Percentiles rank a stretch among this genome's conserved stretches.
Evolutionary conservation across 2,888 invertebrate genomes (phyloP).

Genomic region (Dichetophora obliterata): DNA sequence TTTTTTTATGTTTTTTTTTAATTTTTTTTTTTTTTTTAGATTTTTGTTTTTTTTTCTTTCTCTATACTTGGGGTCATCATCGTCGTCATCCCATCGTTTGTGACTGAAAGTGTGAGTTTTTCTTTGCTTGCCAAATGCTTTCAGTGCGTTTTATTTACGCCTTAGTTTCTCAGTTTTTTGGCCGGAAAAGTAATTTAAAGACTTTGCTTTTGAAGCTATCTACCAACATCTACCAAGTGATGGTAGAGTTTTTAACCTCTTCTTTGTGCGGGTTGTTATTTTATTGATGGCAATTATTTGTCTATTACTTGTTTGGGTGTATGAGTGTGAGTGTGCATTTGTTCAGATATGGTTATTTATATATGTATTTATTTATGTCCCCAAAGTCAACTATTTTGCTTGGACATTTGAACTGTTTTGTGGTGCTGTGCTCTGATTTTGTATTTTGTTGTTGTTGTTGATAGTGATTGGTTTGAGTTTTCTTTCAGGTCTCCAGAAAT

Average conservation of each 20-base stretch:
- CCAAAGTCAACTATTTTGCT: slow-evolving; percentile 26
- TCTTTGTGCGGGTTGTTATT: slow-evolving; percentile 40
- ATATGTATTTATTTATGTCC: slow-evolving; percentile 26
- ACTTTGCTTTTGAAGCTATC: slow-evolving; percentile 24
- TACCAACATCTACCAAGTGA: slow-evolving; percentile 5
- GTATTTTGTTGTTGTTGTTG: slow-evolving; percentile 50
- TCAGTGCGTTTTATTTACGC: background rate
- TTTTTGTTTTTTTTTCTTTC: background rate
- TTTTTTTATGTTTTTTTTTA: background rate
- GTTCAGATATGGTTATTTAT: slow-evolving; percentile 3
- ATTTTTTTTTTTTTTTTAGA: slow-evolving; percentile 11
- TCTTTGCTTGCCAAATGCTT: slow-evolving; percentile 20
- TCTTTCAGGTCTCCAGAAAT: background rate
- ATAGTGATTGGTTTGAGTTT: slow-evolving; percentile 57
- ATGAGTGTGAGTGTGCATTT: slow-evolving; percentile 29
- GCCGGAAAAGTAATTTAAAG: slow-evolving; percentile 38
- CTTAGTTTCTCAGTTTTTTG: background rate
- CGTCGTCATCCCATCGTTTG: background rate
- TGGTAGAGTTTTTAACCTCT: background rate
- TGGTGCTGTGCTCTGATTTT: background rate
- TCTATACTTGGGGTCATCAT: slow-evolving; percentile 1
- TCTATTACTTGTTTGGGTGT: slow-evolving; percentile 57
- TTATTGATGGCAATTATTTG: slow-evolving; percentile 68
- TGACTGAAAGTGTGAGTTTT: slow-evolving; percentile 10
- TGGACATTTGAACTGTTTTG: slow-evolving; percentile 15